Evolutionary conservation across 2,888 invertebrate genomes (phyloP).

Genomic region (Cephus spinipes): DNA sequence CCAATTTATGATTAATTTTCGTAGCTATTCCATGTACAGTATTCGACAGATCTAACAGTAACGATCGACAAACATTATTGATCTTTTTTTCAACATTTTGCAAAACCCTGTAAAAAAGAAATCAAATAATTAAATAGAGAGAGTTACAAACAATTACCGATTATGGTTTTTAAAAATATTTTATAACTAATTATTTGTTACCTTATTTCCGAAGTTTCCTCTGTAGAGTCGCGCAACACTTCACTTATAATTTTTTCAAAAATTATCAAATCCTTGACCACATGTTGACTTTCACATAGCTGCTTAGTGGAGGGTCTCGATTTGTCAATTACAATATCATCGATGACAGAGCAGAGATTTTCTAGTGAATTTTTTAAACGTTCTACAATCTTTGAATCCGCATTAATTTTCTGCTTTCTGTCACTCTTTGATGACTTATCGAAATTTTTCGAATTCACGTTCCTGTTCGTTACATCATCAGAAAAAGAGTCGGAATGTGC

Average conservation of each 20-base stretch:
- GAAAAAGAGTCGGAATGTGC: too few relatives aligned
- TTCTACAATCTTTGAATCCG: slow-evolving; percentile 17
- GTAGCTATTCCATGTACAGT: slow-evolving; percentile 24
- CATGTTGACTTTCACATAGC: too few relatives aligned
- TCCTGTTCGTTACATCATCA: too few relatives aligned
- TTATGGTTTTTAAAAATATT: too few relatives aligned
- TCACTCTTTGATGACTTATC: slow-evolving; percentile 2
- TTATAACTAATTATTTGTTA: too few relatives aligned
- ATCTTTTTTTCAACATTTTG: slow-evolving; percentile 26
- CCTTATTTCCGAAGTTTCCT: too few relatives aligned
- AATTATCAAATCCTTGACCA: too few relatives aligned
- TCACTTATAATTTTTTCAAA: too few relatives aligned
- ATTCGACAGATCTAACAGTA: slow-evolving; percentile 26
- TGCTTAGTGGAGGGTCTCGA: too few relatives aligned
- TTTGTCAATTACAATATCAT: background rate
- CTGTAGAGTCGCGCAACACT: too few relatives aligned
- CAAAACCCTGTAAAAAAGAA: slow-evolving; percentile 22
- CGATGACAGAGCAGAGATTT: slow-evolving; percentile 26
- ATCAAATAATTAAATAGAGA: background rate
- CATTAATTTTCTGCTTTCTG: slow-evolving; percentile 1
- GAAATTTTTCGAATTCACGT: background rate
- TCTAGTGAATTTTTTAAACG: slow-evolving; percentile 22
- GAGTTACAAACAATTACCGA: background rate
- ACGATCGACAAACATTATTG: slow-evolving; percentile 23
- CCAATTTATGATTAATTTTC: slow-evolving; percentile 29